phyloP scores from a whole-genome alignment of 2,797 vertebrate genomes.

The Micromesistius poutassou region DNA sequence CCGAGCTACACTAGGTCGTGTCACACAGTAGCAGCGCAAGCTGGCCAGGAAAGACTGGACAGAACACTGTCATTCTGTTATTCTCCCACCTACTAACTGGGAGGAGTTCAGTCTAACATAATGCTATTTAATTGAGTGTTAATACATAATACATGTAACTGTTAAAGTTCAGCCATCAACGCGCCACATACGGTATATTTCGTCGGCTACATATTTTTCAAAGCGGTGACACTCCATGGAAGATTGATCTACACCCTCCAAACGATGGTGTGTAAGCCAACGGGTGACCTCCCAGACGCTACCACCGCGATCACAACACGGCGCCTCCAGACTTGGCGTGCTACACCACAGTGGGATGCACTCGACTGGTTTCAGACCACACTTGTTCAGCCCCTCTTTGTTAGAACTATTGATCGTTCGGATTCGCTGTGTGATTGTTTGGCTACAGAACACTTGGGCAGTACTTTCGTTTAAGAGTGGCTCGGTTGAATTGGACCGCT shows the following conservation, averaged over 20 bases:
- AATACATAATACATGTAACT: no score
- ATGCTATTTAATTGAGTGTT: no score
- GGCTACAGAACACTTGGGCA: background rate
- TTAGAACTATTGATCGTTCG: slow-evolving; percentile 1
- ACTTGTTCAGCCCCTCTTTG: background rate
- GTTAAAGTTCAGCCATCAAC: background rate
- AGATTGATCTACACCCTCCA: background rate
- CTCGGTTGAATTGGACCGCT: background rate
- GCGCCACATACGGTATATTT: background rate
- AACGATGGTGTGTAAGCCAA: background rate
- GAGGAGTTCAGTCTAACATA: no score
- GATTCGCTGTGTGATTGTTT: background rate
- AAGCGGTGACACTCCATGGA: background rate
- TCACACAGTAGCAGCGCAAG: no score
- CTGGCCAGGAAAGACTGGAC: no score
- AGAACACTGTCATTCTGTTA: no score
- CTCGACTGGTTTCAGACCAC: background rate
- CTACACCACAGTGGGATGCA: background rate
- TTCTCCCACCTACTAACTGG: no score
- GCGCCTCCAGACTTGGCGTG: background rate
- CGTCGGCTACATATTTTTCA: background rate
- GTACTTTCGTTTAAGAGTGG: background rate
- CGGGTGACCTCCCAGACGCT: background rate
- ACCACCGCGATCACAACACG: background rate
- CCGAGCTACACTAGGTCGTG: no score